These are phyloP conservation scores for Erebia ligea DNA, from an alignment of 2,888 invertebrate species.

Conservation along the genomic window DNA sequence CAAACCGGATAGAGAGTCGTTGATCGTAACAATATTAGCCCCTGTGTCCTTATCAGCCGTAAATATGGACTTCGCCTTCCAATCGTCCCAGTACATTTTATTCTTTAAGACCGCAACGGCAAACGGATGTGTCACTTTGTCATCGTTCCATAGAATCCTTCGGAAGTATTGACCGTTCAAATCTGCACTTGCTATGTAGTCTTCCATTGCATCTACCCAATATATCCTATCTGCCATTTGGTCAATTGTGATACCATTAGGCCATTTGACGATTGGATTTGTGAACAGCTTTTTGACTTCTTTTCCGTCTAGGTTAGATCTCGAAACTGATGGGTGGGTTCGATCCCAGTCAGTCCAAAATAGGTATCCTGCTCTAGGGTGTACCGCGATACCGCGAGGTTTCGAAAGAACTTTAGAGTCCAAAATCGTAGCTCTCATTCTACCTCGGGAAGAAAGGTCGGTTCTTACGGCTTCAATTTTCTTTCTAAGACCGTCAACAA, in stretches of 20 bases:
- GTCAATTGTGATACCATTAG: slow-evolving; percentile 94
- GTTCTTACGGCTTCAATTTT: slow-evolving; percentile 92
- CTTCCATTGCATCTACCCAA: slow-evolving; percentile 93
- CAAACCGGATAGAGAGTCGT: slow-evolving; percentile 86
- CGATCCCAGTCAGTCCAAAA: slow-evolving; percentile 96
- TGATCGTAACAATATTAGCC: slow-evolving; percentile 82
- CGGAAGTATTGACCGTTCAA: slow-evolving; percentile 87
- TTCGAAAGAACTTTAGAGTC: slow-evolving; percentile 86
- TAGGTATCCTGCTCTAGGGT: slow-evolving; percentile 89
- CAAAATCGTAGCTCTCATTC: slow-evolving; percentile 90
- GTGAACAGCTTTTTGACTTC: slow-evolving; percentile 86
- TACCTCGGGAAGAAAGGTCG: slow-evolving; percentile 80
- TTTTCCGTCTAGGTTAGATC: slow-evolving; percentile 91
- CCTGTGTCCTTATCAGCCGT: slow-evolving; percentile 91
- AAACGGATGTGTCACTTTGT: slow-evolving; percentile 91
- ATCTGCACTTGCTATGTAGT: slow-evolving; percentile 91
- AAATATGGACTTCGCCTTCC: slow-evolving; percentile 91
- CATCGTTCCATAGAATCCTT: slow-evolving; percentile 85
- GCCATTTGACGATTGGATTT: slow-evolving; percentile 89
- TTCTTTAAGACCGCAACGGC: slow-evolving; percentile 93
- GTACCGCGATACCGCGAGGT: slow-evolving; percentile 92
- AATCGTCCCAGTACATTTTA: slow-evolving; percentile 95
- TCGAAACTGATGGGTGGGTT: slow-evolving; percentile 89
- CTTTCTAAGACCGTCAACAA: slow-evolving; percentile 91
- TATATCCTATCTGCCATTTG: slow-evolving; percentile 91